Evolutionary conservation across 1,140 invertebrate species (phyloP), one percentile per base, ranked within the genome.

Genomic region (Tribolium castaneum): DNA sequence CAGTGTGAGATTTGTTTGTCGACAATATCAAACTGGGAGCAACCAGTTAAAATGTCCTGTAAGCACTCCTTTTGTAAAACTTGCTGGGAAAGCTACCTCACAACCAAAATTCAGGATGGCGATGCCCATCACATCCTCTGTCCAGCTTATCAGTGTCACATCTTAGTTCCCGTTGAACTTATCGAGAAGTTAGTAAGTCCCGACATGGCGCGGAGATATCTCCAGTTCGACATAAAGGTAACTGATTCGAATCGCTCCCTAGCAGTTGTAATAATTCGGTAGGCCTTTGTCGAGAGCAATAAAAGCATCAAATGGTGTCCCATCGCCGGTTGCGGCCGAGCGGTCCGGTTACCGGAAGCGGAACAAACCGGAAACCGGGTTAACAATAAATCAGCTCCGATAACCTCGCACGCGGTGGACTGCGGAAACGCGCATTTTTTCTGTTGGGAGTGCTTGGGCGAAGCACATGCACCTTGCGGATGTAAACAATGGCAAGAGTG

Each of bases 271-370:
- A 30, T 30, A 30, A 30, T 30, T 30, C 25, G 25, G 39, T 52
- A 93, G 91, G 92, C 92, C 12, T 94, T 94, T 88, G 93, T 94
- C 25, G 93, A 93, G 81, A 92, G 91, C 77, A 94, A 93, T 83
- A 92, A 92, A 75, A 89, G 87, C 50, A 93, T 94, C 78, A 93
- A 93, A 85, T 94, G 93, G 93, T 94, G 93, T 85, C 93, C 93
- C 2, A 90, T 89, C 80, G 90, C 92, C 34, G 92, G 91, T 6
- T 94, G 93, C 87, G 91, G 91, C 3, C 86, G 91, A 78, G 93
- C 93, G 34, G 92, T 94, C 7, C 87, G 89, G 78, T 83, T 92
- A n/a, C 92, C 92, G 9, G 91, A 92, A 80, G 86, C 89, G 6
- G 90, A 91, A 81, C 85, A 88, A 78, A 81, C 77, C 12, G 78